Evolutionary conservation across 2,888 invertebrate genomes (phyloP).

Genomic region (Thymelicus sylvestris): DNA sequence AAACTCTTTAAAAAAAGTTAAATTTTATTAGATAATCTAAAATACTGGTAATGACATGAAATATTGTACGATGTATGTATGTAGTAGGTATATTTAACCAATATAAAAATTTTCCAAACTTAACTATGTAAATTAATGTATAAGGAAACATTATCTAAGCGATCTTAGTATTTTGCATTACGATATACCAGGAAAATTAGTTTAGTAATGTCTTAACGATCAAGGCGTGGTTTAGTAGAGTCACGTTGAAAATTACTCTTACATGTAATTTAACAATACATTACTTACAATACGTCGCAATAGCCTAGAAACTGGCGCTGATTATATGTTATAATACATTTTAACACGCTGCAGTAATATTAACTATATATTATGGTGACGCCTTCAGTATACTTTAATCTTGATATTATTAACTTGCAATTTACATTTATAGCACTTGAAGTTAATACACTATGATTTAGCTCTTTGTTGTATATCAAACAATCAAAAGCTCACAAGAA

Average conservation of each 20-base stretch:
- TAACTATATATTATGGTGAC: slow-evolving; percentile 13
- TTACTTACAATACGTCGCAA: slow-evolving; percentile 35
- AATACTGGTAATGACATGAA: no score
- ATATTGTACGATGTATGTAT: no score
- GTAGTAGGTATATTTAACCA: no score
- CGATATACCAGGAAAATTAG: slow-evolving; percentile 55
- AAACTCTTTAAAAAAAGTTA: no score
- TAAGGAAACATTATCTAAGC: neutral
- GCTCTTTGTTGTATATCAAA: no score
- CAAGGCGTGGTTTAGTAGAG: slow-evolving; percentile 59
- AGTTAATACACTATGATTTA: neutral
- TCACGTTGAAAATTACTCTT: slow-evolving; percentile 56
- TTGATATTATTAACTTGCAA: neutral
- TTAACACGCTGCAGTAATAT: slow-evolving; percentile 14
- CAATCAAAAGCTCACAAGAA: no score
- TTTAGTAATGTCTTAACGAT: slow-evolving; percentile 61
- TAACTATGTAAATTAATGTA: no score
- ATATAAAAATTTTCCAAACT: no score
- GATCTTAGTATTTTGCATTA: neutral
- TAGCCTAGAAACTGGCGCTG: slow-evolving; percentile 38
- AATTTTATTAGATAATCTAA: no score
- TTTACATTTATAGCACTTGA: neutral
- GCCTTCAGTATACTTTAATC: neutral
- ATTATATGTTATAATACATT: slow-evolving; percentile 40
- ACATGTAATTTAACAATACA: slow-evolving; percentile 37